Conservation (phyloP, 2,888 invertebrate genomes). For the Meganola albula region DNA sequence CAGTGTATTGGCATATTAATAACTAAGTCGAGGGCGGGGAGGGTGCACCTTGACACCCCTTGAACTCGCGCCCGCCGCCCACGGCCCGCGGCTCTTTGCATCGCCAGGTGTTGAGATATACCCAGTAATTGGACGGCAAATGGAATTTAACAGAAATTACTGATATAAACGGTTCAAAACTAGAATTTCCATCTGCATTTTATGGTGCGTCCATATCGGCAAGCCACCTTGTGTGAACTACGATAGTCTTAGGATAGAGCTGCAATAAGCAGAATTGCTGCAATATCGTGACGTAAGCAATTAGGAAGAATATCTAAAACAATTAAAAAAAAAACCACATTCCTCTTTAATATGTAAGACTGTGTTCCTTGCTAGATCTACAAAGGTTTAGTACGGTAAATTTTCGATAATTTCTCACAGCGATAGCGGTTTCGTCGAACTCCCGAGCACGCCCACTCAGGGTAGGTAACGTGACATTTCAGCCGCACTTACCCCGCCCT, state of each 20-base stretch:
- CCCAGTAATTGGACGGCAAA: conserved; percentile 36
- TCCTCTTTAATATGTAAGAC: not conserved
- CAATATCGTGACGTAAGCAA: not conserved
- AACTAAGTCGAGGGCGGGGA: conserved; percentile 37
- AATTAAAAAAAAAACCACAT: not conserved
- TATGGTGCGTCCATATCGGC: no score
- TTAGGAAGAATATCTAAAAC: not conserved
- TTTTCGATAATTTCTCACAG: conserved; percentile 42
- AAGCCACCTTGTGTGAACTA: no score
- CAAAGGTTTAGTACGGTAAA: not conserved
- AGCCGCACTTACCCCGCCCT: conserved; percentile 22
- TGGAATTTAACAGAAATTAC: conserved; percentile 28
- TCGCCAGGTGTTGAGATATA: conserved; percentile 38
- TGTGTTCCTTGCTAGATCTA: not conserved
- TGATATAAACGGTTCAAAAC: conserved; percentile 20
- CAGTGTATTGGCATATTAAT: conserved; percentile 38
- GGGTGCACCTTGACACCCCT: conserved; percentile 47
- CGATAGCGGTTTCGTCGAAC: conserved; percentile 34
- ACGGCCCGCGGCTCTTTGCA: conserved; percentile 32
- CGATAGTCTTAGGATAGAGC: not conserved
- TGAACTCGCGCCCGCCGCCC: conserved; percentile 36
- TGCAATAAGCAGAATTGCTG: not conserved
- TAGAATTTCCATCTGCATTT: no score
- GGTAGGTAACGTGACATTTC: conserved; percentile 53
- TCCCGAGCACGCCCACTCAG: conserved; percentile 38